phyloP scores from a whole-genome alignment of 1,140 invertebrate genomes.

The Harpegnathos saltator region DNA sequence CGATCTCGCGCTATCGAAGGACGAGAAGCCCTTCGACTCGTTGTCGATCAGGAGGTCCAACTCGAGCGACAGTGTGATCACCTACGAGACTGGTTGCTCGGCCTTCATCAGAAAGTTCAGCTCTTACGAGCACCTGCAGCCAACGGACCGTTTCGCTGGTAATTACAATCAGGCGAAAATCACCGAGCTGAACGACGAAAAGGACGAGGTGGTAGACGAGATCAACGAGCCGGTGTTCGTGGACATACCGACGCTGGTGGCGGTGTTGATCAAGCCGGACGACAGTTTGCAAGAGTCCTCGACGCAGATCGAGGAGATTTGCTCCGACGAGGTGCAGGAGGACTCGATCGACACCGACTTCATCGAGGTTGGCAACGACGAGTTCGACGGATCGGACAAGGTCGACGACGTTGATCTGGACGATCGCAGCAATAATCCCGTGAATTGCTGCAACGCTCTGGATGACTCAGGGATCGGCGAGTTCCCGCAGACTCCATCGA shows the following conservation, averaged over 20 bases:
- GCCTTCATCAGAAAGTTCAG: constrained; percentile 67
- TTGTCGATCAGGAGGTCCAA: constrained; percentile 63
- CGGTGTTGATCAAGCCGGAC: constrained; percentile 80
- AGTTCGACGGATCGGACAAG: constrained; percentile 33
- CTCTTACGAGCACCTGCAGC: constrained; percentile 70
- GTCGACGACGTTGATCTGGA: constrained; percentile 48
- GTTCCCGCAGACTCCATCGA: not conserved
- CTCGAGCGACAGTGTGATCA: constrained; percentile 71
- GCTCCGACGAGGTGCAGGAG: constrained; percentile 70
- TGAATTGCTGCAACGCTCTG: constrained; percentile 38
- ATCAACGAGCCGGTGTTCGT: constrained; percentile 78
- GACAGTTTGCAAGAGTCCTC: constrained; percentile 61
- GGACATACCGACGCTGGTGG: constrained; percentile 79
- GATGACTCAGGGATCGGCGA: constrained; percentile 39
- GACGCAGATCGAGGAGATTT: constrained; percentile 79
- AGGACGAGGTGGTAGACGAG: constrained; percentile 61
- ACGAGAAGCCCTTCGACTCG: not conserved
- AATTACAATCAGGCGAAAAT: constrained; percentile 72
- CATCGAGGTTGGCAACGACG: constrained; percentile 55
- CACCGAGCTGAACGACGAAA: constrained; percentile 72
- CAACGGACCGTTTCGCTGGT: constrained; percentile 38
- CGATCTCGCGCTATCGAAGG: not conserved
- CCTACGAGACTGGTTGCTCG: constrained; percentile 31
- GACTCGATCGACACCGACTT: constrained; percentile 69
- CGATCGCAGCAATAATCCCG: constrained; percentile 20